These are phyloP conservation scores for Hylomyscus alleni DNA, from an alignment of 2,797 vertebrate genomes.

Conservation along the genomic window DNA sequence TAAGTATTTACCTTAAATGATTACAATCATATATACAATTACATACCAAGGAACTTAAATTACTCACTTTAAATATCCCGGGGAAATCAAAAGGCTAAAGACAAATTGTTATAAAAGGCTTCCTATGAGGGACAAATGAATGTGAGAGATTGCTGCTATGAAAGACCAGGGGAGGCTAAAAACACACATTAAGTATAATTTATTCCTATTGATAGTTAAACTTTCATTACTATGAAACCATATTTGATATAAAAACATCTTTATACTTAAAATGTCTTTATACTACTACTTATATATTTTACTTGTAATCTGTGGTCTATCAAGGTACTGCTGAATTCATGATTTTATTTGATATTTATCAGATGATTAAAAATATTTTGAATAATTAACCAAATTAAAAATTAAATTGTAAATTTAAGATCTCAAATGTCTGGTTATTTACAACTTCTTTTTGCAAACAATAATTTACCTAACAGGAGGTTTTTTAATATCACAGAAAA, in stretches of 20 bases:
- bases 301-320: background rate
- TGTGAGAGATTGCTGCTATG: background rate
- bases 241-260: background rate
- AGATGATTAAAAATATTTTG: background rate
- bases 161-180: background rate
- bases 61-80: background rate
- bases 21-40: background rate
- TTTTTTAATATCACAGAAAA: background rate
- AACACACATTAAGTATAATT: background rate
- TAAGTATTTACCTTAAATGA: conserved; percentile 22
- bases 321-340: background rate
- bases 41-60: background rate
- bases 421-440: background rate
- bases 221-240: background rate
- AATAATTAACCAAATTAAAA: background rate
- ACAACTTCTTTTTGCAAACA: background rate
- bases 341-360: background rate
- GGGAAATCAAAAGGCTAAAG: background rate
- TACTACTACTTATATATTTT: no score
- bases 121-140: background rate
- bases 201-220: background rate
- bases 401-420: background rate
- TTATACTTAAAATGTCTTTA: no score
- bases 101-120: background rate
- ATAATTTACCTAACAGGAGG: background rate